Evolutionary conservation across 2,797 vertebrate genomes (phyloP), one percentile per base, ranked within the genome.

Genomic region (Nyctibius grandis): DNA sequence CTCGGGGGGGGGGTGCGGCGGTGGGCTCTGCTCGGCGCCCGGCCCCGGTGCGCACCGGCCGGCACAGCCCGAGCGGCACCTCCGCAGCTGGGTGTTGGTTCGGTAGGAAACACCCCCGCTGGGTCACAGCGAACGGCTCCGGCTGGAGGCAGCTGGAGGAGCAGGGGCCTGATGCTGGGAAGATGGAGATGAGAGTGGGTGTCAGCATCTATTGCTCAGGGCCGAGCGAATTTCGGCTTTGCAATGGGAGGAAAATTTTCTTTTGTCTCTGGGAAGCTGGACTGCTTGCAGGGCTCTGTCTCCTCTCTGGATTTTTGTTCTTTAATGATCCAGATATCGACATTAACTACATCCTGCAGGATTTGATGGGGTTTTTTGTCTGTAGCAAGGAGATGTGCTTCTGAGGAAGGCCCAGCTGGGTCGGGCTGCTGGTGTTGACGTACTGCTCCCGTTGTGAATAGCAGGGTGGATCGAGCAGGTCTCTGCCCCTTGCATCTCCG

Each of bases 201-300:
- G 84, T 63, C 84, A 19, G 53, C 81, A 34, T 7, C 57, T 4
- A 0, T 1, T 1, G 31, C 64, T 86, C n/a, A 0, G 23, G 14
- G 59, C 65, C 14, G 4, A 6, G 54, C 5, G 72, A 67, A 78
- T 68, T 77, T 23, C 0, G 29, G 59, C 3, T 9, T 48, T 15
- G 86, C 11, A 67, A 45, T 1, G 14, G 38, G 48, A 36, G 59
- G 59, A 67, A 9, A 7, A 28, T 40, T 11, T 51, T 44, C 95
- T 94, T 93, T 96, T 96, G 95, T 97, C 72, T 82, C 12, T 5
- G 38, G 42, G 38, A 31, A 60, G 85, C 73, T 9, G 33, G 29
- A 2, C 50, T n/a, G 47, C 40, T 73, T 28, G 40, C 83, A 9
- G 76, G 42, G 67, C 72, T 89, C 15, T 0, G 23, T 38, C 42